A percentile compares a stretch with the other conserved stretches of the same genome.
These are phyloP conservation scores for Lasius platythorax DNA, from an alignment of 2,888 invertebrate species.

Conservation along the genomic window DNA sequence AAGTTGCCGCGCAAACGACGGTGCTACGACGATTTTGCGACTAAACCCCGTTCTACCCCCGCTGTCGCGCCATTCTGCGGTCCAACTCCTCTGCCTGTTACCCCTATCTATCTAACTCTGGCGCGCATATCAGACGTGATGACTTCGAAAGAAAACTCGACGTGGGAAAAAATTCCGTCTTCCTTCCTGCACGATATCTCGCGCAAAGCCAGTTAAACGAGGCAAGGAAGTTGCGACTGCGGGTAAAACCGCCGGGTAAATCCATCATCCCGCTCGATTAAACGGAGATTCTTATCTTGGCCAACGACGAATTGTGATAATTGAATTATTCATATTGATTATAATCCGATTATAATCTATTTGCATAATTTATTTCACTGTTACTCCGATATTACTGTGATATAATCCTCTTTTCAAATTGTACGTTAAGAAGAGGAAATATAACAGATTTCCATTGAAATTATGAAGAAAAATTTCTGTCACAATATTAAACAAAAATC, in stretches of 20 bases:
- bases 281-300: conserved; percentile 14
- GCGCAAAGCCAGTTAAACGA: conserved; percentile 39
- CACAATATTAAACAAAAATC: not conserved
- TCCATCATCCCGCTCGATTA: conserved; percentile 31
- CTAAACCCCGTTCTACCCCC: not conserved
- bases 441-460: not conserved
- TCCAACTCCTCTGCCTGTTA: conserved; percentile 41
- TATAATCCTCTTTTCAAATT: not conserved
- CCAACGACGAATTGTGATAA: conserved; percentile 21
- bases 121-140: conserved; percentile 69
- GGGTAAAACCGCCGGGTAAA: conserved; percentile 29
- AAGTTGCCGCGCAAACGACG: conserved; percentile 77
- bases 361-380: conserved; percentile 10
- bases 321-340: conserved; percentile 34
- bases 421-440: not conserved
- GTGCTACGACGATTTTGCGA: conserved; percentile 65
- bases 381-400: not conserved
- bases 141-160: conserved; percentile 65
- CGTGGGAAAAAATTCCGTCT: conserved; percentile 55
- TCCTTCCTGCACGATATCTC: conserved; percentile 24
- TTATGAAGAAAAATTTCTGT: not conserved
- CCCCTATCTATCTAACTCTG: conserved; percentile 66
- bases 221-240: conserved; percentile 40
- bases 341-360: conserved; percentile 10
- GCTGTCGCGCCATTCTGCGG: conserved; percentile 48